A percentile compares a stretch with the other conserved stretches of the same genome.
phyloP scores from a whole-genome alignment of 2,797 vertebrate species.

The Tenualosa ilisha region DNA sequence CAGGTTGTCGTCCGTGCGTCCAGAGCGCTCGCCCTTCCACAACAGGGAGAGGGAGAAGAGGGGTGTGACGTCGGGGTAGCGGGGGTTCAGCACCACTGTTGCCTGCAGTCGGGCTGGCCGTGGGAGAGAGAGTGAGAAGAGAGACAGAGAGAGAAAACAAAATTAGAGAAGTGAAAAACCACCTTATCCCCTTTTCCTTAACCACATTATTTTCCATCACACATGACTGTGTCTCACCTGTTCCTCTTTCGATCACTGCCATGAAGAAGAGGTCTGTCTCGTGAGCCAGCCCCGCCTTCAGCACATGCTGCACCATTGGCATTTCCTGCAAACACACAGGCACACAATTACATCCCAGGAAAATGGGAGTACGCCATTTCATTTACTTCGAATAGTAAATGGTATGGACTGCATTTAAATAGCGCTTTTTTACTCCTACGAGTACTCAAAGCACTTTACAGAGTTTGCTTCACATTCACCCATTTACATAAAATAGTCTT shows the following conservation, averaged over 20 bases:
- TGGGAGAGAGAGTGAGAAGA: background rate
- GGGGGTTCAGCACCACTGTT: slow-evolving; percentile 86
- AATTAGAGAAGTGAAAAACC: background rate
- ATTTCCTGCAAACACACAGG: slow-evolving; percentile 71
- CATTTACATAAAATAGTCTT: background rate
- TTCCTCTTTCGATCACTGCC: slow-evolving; percentile 91
- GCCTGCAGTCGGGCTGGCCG: slow-evolving; percentile 86
- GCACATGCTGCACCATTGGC: slow-evolving; percentile 83
- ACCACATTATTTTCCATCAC: no score
- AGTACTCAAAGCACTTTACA: no score
- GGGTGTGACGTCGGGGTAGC: slow-evolving; percentile 88
- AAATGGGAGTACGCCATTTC: no score
- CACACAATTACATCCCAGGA: background rate
- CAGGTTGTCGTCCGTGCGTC: slow-evolving; percentile 90
- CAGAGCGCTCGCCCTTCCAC: slow-evolving; percentile 93
- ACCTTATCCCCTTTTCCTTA: background rate
- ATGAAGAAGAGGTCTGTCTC: slow-evolving; percentile 92
- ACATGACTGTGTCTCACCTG: slow-evolving; percentile 72
- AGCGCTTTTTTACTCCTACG: no score
- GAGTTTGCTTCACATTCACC: no score
- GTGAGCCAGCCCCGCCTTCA: slow-evolving; percentile 84
- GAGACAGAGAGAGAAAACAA: background rate
- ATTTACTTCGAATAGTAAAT: no score
- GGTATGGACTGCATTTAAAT: no score
- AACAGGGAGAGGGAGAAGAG: slow-evolving; percentile 90